These are phyloP conservation scores for Ophioderma brevispina DNA, from an alignment of 35 echinoderm and acorn worm species.

Conservation along the genomic window DNA sequence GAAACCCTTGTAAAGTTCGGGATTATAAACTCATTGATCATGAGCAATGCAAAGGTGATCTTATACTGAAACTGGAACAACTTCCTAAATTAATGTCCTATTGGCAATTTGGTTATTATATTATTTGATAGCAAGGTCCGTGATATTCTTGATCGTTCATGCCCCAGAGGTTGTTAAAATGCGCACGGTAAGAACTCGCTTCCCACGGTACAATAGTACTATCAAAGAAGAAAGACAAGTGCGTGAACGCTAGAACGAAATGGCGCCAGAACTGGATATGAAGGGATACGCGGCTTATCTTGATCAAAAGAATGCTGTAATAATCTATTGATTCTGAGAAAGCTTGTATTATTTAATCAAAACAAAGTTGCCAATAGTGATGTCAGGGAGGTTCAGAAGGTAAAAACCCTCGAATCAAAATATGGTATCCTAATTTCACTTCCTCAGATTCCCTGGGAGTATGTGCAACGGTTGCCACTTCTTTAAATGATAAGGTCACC, in stretches of 20 bases:
- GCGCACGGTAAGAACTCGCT: background rate
- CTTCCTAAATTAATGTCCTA: too few species aligned
- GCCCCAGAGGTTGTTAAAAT: background rate
- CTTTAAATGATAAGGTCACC: too few species aligned
- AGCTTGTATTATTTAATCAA: background rate
- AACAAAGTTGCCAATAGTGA: background rate
- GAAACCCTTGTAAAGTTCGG: too few species aligned
- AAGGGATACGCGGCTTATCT: background rate
- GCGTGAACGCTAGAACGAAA: background rate
- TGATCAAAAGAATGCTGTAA: background rate
- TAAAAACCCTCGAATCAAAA: too few species aligned
- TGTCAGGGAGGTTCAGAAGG: background rate
- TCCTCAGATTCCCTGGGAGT: too few species aligned
- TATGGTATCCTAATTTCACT: too few species aligned
- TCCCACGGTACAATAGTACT: background rate
- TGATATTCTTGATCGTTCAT: background rate
- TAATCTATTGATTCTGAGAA: background rate
- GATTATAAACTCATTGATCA: too few species aligned
- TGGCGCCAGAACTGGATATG: background rate
- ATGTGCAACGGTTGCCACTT: too few species aligned
- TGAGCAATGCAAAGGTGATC: too few species aligned
- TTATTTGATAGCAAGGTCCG: background rate
- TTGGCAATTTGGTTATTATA: background rate
- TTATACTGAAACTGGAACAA: too few species aligned
- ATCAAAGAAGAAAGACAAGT: background rate